phyloP scores from a whole-genome alignment of 2,888 invertebrate species.

The Calameuta pallipes region DNA sequence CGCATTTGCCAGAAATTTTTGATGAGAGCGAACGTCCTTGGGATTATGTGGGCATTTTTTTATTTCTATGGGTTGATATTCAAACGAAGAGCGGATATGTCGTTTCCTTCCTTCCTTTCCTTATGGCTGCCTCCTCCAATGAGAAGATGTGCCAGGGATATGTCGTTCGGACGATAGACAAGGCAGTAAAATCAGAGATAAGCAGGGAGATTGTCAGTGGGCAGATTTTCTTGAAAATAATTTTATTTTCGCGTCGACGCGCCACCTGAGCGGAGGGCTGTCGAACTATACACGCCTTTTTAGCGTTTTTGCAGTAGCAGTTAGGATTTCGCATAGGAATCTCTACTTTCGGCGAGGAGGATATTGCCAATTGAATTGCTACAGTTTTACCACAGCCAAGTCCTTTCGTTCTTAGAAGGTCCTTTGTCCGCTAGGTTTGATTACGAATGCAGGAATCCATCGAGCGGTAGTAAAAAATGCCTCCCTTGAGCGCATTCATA shows the following conservation, averaged over 20 bases:
- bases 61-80: background rate
- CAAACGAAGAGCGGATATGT: background rate
- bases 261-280: no score
- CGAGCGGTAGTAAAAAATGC: background rate
- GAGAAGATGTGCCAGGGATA: no score
- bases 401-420: background rate
- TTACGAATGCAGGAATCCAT: background rate
- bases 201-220: no score
- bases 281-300: no score
- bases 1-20: background rate
- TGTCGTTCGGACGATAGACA: no score
- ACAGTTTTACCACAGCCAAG: background rate
- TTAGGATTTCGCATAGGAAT: background rate
- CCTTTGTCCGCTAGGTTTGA: background rate
- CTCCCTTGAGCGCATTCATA: constrained; percentile 21
- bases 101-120: no score
- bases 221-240: no score
- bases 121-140: no score
- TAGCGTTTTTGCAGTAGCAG: no score
- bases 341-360: constrained; percentile 9
- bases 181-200: no score
- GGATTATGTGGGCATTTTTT: background rate
- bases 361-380: constrained; percentile 18
- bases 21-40: background rate
- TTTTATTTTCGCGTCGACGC: no score